phyloP scores from a whole-genome alignment of 2,797 vertebrate genomes.

The Pseudochirops corinnae region DNA sequence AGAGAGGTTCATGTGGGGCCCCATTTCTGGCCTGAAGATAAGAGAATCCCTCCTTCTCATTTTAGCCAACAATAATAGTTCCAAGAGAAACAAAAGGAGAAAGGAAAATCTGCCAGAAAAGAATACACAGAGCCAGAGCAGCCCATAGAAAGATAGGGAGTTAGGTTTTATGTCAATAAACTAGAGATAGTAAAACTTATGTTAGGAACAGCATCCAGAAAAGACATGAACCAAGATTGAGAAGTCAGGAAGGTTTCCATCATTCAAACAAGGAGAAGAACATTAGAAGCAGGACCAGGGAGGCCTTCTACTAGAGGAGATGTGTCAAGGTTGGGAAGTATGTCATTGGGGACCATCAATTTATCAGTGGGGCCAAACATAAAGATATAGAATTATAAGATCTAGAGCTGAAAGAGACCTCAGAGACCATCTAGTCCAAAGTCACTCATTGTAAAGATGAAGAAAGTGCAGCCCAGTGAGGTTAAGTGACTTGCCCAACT shows the following conservation, averaged over 20 bases:
- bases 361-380: background rate
- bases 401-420: background rate
- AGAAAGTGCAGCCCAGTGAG: background rate
- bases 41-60: background rate
- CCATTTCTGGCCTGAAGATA: background rate
- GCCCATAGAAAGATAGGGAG: background rate
- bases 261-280: background rate
- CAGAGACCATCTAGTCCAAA: background rate
- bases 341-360: background rate
- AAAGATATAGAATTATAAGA: background rate
- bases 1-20: slow-evolving; percentile 2
- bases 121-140: background rate
- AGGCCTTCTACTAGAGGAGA: background rate
- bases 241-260: background rate
- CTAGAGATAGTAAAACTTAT: background rate
- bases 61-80: background rate
- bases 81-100: background rate
- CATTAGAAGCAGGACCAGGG: background rate
- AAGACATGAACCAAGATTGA: background rate
- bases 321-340: background rate
- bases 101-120: background rate
- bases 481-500: background rate
- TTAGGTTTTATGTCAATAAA: background rate
- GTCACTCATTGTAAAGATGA: background rate
- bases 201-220: background rate